Evolutionary conservation across 2,113 vertebrate genomes (phyloP).

Genomic region (Bombycilla garrulus): DNA sequence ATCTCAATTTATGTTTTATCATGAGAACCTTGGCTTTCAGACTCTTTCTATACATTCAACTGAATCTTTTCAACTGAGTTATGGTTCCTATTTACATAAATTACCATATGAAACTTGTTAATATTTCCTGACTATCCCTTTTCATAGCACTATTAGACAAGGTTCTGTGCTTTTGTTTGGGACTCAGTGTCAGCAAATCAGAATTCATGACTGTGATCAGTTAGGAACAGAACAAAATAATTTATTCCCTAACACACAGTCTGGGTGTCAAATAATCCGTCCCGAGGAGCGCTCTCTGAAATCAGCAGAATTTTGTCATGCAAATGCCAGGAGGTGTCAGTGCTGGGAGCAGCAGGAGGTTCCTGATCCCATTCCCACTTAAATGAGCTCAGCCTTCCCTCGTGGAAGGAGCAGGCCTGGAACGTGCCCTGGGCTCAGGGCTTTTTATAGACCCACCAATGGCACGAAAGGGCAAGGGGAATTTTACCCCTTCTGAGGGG

Average conservation of each 20-base stretch:
- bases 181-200: slow-evolving; percentile 70
- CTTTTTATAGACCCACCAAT: background rate
- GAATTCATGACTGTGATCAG: slow-evolving; percentile 42
- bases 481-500: background rate
- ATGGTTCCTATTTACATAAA: slow-evolving; percentile 79
- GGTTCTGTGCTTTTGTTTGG: slow-evolving; percentile 73
- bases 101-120: slow-evolving; percentile 75
- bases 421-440: background rate
- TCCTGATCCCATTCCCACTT: slow-evolving; percentile 58
- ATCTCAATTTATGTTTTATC: slow-evolving; percentile 38
- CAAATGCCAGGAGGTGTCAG: slow-evolving; percentile 68
- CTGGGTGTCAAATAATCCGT: slow-evolving; percentile 58
- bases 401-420: background rate
- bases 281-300: slow-evolving; percentile 50
- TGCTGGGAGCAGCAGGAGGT: slow-evolving; percentile 61
- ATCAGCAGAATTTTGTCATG: slow-evolving; percentile 70
- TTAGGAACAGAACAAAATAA: slow-evolving; percentile 52
- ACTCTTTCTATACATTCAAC: slow-evolving; percentile 48
- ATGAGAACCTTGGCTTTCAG: slow-evolving; percentile 53
- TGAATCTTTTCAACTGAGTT: slow-evolving; percentile 70
- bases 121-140: slow-evolving; percentile 70
- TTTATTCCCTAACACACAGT: slow-evolving; percentile 63
- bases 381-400: slow-evolving; percentile 44
- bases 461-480: background rate
- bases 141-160: slow-evolving; percentile 68